Conservation (phyloP, 1,140 invertebrate genomes). For the Centruroides vittatus region DNA sequence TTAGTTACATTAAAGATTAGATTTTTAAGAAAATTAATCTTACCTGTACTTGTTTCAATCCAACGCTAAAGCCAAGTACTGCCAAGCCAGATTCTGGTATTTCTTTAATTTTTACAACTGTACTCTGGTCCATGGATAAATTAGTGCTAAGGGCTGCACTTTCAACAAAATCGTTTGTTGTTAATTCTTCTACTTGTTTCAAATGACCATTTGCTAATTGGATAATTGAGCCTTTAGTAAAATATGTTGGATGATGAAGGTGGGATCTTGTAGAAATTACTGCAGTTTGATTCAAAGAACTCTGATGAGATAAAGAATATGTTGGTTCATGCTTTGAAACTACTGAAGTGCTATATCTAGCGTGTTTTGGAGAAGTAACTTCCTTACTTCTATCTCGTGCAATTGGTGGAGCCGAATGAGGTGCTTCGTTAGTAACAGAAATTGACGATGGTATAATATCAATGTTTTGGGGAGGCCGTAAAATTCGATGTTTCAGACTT, state of each 20-base stretch:
- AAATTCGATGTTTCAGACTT: constrained; percentile 30
- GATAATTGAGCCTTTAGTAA: constrained; percentile 47
- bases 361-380: background rate
- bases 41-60: constrained; percentile 32
- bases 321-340: no score
- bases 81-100: constrained; percentile 17
- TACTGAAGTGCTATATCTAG: background rate
- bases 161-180: constrained; percentile 35
- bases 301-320: no score
- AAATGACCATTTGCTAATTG: constrained; percentile 58
- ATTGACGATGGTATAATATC: constrained; percentile 18
- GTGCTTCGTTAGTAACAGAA: constrained; percentile 5
- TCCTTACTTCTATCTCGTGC: background rate
- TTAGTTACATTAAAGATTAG: no score
- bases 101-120: constrained; percentile 33
- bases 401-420: constrained; percentile 13
- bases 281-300: no score
- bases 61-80: constrained; percentile 33
- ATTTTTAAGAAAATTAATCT: background rate
- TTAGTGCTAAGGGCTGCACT: constrained; percentile 33
- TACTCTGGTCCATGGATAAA: constrained; percentile 36
- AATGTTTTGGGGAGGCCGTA: constrained; percentile 26
- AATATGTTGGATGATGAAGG: constrained; percentile 27
- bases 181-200: constrained; percentile 54
- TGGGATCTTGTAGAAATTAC: background rate